Base-by-base conservation (phyloP, 2,888 invertebrate genomes). In the Entomobrya proxima region DNA sequence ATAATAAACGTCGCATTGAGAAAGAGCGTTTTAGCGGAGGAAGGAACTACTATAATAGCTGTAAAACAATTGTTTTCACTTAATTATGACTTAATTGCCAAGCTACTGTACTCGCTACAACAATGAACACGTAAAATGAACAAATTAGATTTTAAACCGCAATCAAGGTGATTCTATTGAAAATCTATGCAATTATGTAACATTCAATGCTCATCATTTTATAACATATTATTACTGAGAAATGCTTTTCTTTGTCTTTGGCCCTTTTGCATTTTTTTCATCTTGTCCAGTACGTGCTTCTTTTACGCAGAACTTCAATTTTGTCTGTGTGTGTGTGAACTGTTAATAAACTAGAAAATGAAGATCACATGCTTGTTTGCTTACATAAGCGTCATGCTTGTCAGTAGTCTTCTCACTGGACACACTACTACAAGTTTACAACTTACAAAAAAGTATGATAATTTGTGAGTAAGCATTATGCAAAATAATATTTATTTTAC, bases 401-500 rank as follows among this genome's bases (percentile, higher is more conserved):
- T 64, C 27, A 47, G n/a, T n/a, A 69, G 27, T 47, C n/a, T n/a
- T n/a, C n/a, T n/a, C n/a, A 47, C 69, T 27, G 15, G 44, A 44
- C 47, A 4, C 24, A 18, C 24, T 32, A n/a, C 35, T 64, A 35
- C 32, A 18, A 30, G 40, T 5, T 21, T 69, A 40, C 1, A 67
- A 18, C 47, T 44, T 55, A 32, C 52, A 30, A 27, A n/a, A 24
- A 52, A 21, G 55, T 32, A 58, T 74, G 81, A 74, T 81, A 81
- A 69, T 81, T 81, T 74, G 58, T 81, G 74, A 61, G 58, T 18
- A 81, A 81, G 81, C 81, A 81, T 81, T 74, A 81, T 74, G 67
- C 81, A 72, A 74, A 81, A 74, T 81, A 58, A 61, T 81, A 74
- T 81, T 81, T 81, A 81, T 74, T 81, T 81, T 81, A 74, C 81